Conservation (phyloP, 2,797 vertebrate species). For the Adrianichthys oophorus region DNA sequence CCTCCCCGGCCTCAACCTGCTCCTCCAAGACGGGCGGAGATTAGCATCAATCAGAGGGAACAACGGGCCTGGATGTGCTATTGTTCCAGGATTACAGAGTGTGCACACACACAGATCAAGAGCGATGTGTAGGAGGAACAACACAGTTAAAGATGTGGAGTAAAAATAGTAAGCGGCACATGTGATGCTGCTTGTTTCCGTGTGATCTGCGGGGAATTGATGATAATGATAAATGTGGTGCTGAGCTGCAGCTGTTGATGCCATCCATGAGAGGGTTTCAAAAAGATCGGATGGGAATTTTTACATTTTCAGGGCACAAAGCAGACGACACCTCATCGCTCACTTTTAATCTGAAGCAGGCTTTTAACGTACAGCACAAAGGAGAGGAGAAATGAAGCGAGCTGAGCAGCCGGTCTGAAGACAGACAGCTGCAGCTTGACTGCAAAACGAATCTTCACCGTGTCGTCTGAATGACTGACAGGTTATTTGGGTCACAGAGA, state of each 20-base stretch:
- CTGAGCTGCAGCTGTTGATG: constrained; percentile 59
- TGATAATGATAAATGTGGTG: constrained; percentile 53
- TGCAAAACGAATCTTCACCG: constrained; percentile 46
- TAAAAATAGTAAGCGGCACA: constrained; percentile 62
- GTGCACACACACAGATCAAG: constrained; percentile 39
- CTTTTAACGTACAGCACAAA: constrained; percentile 20
- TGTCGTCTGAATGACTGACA: constrained; percentile 52
- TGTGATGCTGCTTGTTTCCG: constrained; percentile 40
- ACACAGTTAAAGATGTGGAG: constrained; percentile 20
- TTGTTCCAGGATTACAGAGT: constrained; percentile 64
- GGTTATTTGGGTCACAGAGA: constrained; percentile 57
- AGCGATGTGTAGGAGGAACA: constrained; percentile 55
- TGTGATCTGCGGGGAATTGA: constrained; percentile 55
- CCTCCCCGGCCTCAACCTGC: constrained; percentile 42
- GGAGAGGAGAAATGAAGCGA: constrained; percentile 12
- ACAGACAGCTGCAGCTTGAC: constrained; percentile 41
- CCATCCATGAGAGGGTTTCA: constrained; percentile 42
- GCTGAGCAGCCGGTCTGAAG: constrained; percentile 30
- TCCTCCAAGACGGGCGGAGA: constrained; percentile 55
- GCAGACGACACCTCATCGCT: constrained; percentile 12
- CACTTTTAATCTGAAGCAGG: constrained; percentile 23
- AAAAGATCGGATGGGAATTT: constrained; percentile 48
- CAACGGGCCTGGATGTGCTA: constrained; percentile 47
- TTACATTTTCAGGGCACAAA: constrained; percentile 42
- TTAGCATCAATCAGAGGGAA: constrained; percentile 64